Evolutionary conservation across 2,797 vertebrate species (phyloP).

Genomic region (Oceanodroma leucorhoa): DNA sequence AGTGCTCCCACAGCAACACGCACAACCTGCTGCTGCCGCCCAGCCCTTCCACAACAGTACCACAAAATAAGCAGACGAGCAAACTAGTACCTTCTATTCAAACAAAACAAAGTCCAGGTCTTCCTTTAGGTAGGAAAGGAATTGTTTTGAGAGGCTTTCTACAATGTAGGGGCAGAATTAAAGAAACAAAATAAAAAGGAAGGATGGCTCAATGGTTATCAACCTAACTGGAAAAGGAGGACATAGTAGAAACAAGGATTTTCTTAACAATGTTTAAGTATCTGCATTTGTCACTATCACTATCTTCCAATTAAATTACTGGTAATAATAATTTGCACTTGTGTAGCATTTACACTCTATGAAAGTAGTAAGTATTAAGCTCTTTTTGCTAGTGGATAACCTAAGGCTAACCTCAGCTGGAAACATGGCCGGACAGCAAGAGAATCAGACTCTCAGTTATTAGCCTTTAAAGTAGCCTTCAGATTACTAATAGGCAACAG

Average conservation of each 20-base stretch:
- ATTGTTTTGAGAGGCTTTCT: neutral
- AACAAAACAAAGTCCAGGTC: neutral
- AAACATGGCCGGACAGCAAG: neutral
- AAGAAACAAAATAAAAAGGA: neutral
- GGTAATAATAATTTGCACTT: neutral
- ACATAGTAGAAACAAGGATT: neutral
- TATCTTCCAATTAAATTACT: neutral
- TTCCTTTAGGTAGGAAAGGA: neutral
- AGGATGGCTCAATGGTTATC: neutral
- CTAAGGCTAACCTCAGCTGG: neutral
- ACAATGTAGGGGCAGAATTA: neutral
- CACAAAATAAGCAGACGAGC: neutral
- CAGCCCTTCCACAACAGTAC: neutral
- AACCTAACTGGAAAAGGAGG: neutral
- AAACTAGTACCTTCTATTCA: neutral
- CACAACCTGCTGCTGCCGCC: neutral
- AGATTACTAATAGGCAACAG: neutral
- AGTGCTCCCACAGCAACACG: fast-evolving
- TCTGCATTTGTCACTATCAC: neutral
- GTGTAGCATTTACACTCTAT: neutral
- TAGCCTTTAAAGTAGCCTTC: neutral
- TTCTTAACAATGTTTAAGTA: neutral
- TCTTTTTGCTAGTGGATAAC: neutral
- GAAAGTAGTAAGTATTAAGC: neutral
- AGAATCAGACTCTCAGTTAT: neutral